A percentile compares a stretch with the other conserved stretches of the same genome.
Evolutionary conservation across 2,113 vertebrate genomes (phyloP).

Genomic region (Silurus meridionalis): DNA sequence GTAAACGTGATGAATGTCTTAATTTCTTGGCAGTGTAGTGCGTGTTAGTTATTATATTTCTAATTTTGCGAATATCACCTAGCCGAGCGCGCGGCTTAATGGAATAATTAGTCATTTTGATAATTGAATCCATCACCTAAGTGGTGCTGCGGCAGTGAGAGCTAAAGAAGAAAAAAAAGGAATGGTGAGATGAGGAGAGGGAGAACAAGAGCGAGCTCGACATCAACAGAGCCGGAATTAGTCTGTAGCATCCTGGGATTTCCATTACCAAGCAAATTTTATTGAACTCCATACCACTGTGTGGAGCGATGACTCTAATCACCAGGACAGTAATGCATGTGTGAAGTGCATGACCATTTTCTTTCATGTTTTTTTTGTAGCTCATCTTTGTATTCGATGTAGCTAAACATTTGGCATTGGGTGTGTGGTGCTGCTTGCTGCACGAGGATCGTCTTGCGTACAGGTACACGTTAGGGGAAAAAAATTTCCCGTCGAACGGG

Average conservation of each 20-base stretch:
- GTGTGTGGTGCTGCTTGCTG: constrained; percentile 67
- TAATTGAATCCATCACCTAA: constrained; percentile 93
- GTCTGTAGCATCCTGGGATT: not conserved
- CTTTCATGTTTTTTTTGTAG: constrained; percentile 31
- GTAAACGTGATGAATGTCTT: constrained; percentile 97
- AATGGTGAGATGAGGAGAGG: constrained; percentile 41
- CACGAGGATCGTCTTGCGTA: constrained; percentile 62
- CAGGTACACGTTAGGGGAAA: constrained; percentile 57
- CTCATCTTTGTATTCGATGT: constrained; percentile 46
- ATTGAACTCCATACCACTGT: not conserved
- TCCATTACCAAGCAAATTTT: constrained; percentile 4
- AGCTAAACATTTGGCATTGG: constrained; percentile 66
- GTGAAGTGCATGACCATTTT: constrained; percentile 1
- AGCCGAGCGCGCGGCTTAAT: constrained; percentile 89
- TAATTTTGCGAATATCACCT: constrained; percentile 95
- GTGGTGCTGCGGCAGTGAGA: constrained; percentile 74
- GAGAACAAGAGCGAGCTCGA: not conserved
- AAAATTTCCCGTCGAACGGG: constrained; percentile 54
- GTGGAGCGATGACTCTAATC: too few species aligned
- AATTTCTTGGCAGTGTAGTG: constrained; percentile 91
- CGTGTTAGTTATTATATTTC: constrained; percentile 97
- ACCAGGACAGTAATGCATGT: not conserved
- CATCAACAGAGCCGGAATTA: not conserved
- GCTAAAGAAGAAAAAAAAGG: constrained; percentile 57
- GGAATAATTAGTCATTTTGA: constrained; percentile 98